phyloP scores from a whole-genome alignment of 2,888 invertebrate genomes.

The Drosophila tanythrix region DNA sequence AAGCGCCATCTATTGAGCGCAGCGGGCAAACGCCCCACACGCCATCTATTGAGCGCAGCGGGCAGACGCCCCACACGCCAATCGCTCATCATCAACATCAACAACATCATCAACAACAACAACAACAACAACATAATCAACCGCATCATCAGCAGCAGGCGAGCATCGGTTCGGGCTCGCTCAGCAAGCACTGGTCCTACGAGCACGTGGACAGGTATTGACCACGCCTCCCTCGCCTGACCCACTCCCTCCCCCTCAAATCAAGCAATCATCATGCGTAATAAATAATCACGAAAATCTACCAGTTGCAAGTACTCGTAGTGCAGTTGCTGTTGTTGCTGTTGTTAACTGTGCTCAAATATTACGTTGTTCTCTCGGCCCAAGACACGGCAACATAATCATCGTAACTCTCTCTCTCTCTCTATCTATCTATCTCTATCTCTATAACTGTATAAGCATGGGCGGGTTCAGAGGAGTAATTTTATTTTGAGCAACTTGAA shows the following conservation, averaged over 20 bases:
- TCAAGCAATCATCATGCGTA: slow-evolving; percentile 15
- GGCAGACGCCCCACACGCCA: slow-evolving; percentile 44
- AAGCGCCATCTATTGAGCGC: slow-evolving; percentile 93
- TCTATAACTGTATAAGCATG: slow-evolving; percentile 2
- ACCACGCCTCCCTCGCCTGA: slow-evolving; percentile 46
- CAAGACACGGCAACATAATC: slow-evolving; percentile 28
- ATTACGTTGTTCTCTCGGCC: slow-evolving; percentile 15
- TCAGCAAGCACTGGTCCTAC: slow-evolving; percentile 83
- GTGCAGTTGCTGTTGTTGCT: slow-evolving; percentile 59
- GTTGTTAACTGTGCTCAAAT: slow-evolving; percentile 38
- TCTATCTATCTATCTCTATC: slow-evolving; percentile 7
- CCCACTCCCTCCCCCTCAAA: slow-evolving; percentile 14
- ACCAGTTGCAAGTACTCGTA: slow-evolving; percentile 52
- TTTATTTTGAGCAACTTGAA: background rate
- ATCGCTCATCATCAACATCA: slow-evolving; percentile 39
- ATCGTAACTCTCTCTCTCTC: slow-evolving; percentile 48
- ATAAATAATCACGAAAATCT: background rate
- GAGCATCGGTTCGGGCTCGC: slow-evolving; percentile 86
- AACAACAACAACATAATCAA: slow-evolving; percentile 38
- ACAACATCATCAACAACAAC: slow-evolving; percentile 11
- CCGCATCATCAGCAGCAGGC: slow-evolving; percentile 82
- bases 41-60: slow-evolving; percentile 89
- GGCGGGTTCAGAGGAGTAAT: background rate
- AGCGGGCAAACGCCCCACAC: slow-evolving; percentile 75
- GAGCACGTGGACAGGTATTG: slow-evolving; percentile 84